Evolutionary conservation across 2,888 invertebrate species (phyloP).

Genomic region (Cerceris ruficornis): DNA sequence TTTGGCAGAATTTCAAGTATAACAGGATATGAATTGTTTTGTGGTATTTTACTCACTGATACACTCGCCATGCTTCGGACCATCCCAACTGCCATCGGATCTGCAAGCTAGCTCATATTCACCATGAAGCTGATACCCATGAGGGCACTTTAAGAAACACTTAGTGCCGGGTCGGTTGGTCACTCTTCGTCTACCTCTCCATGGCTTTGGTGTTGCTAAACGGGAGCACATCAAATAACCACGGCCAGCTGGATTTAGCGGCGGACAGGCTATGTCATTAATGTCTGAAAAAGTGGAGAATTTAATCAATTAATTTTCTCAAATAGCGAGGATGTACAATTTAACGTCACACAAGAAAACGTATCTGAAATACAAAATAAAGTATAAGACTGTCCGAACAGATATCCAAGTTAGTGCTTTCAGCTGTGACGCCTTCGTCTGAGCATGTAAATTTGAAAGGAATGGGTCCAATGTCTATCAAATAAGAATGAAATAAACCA

Average conservation of each 20-base stretch:
- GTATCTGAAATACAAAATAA: too few relatives aligned
- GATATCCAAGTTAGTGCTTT: too few relatives aligned
- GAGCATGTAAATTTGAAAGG: too few relatives aligned
- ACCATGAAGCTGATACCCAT: constrained; percentile 81
- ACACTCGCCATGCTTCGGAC: constrained; percentile 81
- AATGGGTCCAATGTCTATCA: too few relatives aligned
- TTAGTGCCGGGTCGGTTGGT: constrained; percentile 82
- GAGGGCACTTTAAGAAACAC: constrained; percentile 82
- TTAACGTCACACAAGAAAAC: too few relatives aligned
- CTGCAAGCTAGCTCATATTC: constrained; percentile 82
- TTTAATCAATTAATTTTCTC: neutral
- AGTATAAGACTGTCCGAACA: too few relatives aligned
- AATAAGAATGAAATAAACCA: too few relatives aligned
- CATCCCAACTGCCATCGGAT: constrained; percentile 81
- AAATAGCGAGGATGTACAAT: too few relatives aligned
- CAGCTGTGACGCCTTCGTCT: too few relatives aligned
- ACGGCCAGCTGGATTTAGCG: constrained; percentile 80
- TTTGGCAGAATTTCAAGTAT: too few relatives aligned
- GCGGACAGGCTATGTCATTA: constrained; percentile 79
- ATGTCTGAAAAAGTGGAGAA: constrained; percentile 62
- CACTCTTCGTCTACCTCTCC: constrained; percentile 71
- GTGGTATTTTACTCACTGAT: constrained; percentile 77
- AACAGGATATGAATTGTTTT: neutral
- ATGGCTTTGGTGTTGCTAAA: constrained; percentile 67
- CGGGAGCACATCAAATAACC: constrained; percentile 83